Base-by-base conservation (phyloP, 2,113 vertebrate genomes). In the Solea senegalensis region DNA sequence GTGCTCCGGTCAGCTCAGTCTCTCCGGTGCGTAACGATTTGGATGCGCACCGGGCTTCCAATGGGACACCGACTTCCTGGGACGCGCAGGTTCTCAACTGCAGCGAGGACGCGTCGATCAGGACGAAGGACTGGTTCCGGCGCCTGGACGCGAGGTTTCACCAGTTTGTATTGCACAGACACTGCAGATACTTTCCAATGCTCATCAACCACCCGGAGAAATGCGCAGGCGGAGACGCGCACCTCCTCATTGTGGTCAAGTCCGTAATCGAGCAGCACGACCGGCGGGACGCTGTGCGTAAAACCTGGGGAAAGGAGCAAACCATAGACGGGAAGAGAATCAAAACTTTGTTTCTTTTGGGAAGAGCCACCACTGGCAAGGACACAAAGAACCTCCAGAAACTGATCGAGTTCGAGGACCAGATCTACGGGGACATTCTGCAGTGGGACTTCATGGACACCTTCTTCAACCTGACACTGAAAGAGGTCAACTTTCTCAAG, bases 381-480 rank as follows among this genome's bases (percentile, higher is more conserved):
- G 94, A 94, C 68, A 45, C 74, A 0, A 88, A 89, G 8, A 94
- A 94, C 81, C 90, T 94, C 10, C 94, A 95, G 74, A 93, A 92
- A 50, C 90, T 95, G 51, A 85, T 95, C 60, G 86, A 94, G 76
- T 94, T 90, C 49, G 94, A 95, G 81, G 91, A 95, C 85, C 64
- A 2, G 56, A 82, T 94, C 16, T 93, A 93, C 28, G 92, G 92
- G 46, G 94, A 95, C 91, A 94, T 95, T 59, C 85, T 95, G 16
- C 94, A 95, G 74, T 95, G 94, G 94, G 93, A 95, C 85, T 95
- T 95, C 75, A 93, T 93, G 89, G 94, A 95, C 90, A 95, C 94
- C 0, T 95, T 95, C 80, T 94, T 94, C 58, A 95, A 95, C 82
- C 89, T 95, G 53, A 95, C 94, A 6, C 89, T 94, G 6, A 94